phyloP scores from a whole-genome alignment of 2,113 vertebrate species.

The Albula glossodonta region DNA sequence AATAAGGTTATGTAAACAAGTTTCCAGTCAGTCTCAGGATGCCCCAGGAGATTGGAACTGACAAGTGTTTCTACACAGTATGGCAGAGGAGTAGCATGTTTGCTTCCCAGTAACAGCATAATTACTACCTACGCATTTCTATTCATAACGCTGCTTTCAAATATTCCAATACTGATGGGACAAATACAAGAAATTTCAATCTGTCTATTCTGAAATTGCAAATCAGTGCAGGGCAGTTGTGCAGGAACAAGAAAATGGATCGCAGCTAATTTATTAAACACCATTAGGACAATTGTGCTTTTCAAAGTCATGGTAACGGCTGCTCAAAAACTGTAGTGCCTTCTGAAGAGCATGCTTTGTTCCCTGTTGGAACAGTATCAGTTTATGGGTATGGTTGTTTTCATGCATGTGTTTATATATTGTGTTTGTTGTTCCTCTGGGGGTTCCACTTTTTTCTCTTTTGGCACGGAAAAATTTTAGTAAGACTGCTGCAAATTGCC shows the following conservation, averaged over 20 bases:
- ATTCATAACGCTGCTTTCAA: conserved; percentile 24
- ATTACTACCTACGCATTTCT: conserved; percentile 33
- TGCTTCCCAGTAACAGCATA: conserved; percentile 22
- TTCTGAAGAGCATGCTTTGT: background rate
- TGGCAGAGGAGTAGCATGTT: conserved; percentile 17
- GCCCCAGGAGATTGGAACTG: conserved; percentile 41
- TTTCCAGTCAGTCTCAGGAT: conserved; percentile 37
- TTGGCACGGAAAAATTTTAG: background rate
- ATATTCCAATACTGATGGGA: background rate
- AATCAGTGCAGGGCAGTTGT: background rate
- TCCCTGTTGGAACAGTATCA: background rate
- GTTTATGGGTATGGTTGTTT: background rate
- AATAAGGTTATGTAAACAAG: conserved; percentile 44
- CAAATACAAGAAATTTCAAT: background rate
- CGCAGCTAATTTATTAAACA: background rate
- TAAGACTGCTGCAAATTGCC: background rate
- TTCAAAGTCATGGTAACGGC: conserved; percentile 11
- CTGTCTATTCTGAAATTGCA: conserved; percentile 7
- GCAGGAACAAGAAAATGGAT: background rate
- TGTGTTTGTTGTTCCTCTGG: background rate
- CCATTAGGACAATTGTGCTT: background rate
- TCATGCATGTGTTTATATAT: background rate
- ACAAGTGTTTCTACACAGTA: conserved; percentile 33
- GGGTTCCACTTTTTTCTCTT: background rate
- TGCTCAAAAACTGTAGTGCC: conserved; percentile 7